Percentiles rank a stretch among this genome's conserved stretches.
Evolutionary conservation across 2,888 invertebrate species (phyloP).

Genomic region (Clivina fossor): DNA sequence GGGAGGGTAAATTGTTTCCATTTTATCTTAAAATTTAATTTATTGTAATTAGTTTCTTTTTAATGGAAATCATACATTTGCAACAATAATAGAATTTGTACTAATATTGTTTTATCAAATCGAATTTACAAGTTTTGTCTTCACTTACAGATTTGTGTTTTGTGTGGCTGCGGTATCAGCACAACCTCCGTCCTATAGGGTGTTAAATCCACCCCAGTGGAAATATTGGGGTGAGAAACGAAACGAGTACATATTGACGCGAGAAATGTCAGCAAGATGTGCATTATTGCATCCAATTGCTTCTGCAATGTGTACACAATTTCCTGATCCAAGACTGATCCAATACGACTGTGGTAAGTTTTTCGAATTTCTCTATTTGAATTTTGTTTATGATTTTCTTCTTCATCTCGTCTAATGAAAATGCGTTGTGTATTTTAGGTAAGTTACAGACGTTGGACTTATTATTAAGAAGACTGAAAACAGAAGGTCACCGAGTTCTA

Average conservation of each 20-base stretch:
- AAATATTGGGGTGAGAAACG: constrained; percentile 58
- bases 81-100: too few species aligned
- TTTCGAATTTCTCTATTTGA: too few species aligned
- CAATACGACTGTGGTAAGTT: constrained; percentile 94
- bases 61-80: too few species aligned
- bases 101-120: too few species aligned
- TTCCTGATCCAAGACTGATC: constrained; percentile 96
- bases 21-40: too few species aligned
- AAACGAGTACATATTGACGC: constrained; percentile 57
- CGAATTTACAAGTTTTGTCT: too few species aligned
- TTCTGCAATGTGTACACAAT: constrained; percentile 83
- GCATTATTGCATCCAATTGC: constrained; percentile 77
- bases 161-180: constrained; percentile 75
- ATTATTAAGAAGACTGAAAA: constrained; percentile 80
- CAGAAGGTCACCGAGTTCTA: constrained; percentile 84
- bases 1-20: neutral
- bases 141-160: constrained; percentile 74
- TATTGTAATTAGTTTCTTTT: too few species aligned
- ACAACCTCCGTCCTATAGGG: constrained; percentile 64
- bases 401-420: too few species aligned
- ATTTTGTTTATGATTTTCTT: too few species aligned
- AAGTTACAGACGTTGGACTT: constrained; percentile 88
- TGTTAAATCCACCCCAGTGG: constrained; percentile 71
- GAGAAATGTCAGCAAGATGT: constrained; percentile 63
- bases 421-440: constrained; percentile 53